Base-by-base conservation (phyloP, 2,113 vertebrate genomes). In the Pseudorectes ferrugineus region DNA sequence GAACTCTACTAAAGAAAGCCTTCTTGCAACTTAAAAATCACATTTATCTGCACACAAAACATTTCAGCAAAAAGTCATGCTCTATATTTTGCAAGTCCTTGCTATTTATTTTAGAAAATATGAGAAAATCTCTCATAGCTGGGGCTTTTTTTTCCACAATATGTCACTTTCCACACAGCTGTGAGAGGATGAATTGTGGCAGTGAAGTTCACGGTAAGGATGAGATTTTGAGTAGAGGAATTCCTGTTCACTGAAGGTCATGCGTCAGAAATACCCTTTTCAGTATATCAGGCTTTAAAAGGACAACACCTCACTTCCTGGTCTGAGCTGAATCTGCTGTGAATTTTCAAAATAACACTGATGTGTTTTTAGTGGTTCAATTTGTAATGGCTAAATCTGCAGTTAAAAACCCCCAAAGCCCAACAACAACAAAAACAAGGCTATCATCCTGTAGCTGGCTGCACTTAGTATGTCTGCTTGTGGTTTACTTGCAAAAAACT, bases 261-360 rank as follows among this genome's bases (percentile, higher is more conserved):
- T 95, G 95, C 92, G 80, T 97, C 97, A 97, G 97, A 97, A 97
- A 97, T 96, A 96, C 95, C 96, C 96, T 95, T 97, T 97, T 97
- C 95, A 94, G 96, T 94, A n/a, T 74, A 97, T 94, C 92, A 76
- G 88, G 78, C 92, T 83, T 95, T 92, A 95, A 97, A 97, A 97
- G 93, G 95, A 96, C 85, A 97, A 72, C 96, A 97, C 94, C 96
- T 97, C 96, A 95, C 92, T 97, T 97, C 97, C 97, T 96, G 96
- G 81, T 90, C 87, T 81, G 77, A 93, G 87, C 65, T 51, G 92
- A 90, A 96, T 89, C 83, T 91, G 89, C 65, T 76, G 61, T 61
- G 67, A 61, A 88, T 88, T 95, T 96, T 91, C 94, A 95, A 90
- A 96, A 95, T 96, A 97, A 94, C 89, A 70, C 57, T 62, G 80